These are phyloP conservation scores for Homarus gammarus DNA, from an alignment of 2,888 invertebrate species.

Conservation along the genomic window DNA sequence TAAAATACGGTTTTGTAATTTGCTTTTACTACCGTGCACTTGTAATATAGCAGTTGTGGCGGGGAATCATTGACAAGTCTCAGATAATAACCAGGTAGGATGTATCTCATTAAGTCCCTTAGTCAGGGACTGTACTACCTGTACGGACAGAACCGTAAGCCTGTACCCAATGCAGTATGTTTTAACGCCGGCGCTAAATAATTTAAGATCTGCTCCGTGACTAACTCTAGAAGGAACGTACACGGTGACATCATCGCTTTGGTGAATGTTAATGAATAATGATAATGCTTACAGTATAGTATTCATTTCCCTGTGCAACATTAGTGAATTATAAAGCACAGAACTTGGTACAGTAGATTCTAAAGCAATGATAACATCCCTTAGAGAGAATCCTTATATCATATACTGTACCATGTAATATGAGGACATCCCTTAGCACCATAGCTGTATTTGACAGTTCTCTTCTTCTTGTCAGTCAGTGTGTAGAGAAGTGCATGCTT, in stretches of 20 bases:
- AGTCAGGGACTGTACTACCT: background rate
- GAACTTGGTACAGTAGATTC: background rate
- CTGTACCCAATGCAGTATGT: conserved; percentile 29
- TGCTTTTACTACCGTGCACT: background rate
- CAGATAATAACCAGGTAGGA: background rate
- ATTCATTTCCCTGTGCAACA: background rate
- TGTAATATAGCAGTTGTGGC: background rate
- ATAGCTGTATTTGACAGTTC: background rate
- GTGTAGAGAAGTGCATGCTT: conserved; percentile 17
- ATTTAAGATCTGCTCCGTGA: conserved; percentile 4
- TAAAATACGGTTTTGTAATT: background rate
- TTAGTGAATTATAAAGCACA: background rate
- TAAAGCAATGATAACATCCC: background rate
- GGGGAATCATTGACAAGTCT: background rate
- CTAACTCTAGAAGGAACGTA: conserved; percentile 55
- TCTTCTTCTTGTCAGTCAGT: background rate
- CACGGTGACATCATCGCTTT: conserved; percentile 28
- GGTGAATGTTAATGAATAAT: background rate
- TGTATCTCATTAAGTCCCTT: background rate
- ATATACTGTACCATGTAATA: background rate
- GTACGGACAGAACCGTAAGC: background rate
- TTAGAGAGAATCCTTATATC: background rate
- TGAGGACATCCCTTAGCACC: background rate
- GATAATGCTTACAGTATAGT: background rate
- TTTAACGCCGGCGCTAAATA: background rate